phyloP scores from a whole-genome alignment of 1,140 invertebrate species.

The Drosophila arizonae region DNA sequence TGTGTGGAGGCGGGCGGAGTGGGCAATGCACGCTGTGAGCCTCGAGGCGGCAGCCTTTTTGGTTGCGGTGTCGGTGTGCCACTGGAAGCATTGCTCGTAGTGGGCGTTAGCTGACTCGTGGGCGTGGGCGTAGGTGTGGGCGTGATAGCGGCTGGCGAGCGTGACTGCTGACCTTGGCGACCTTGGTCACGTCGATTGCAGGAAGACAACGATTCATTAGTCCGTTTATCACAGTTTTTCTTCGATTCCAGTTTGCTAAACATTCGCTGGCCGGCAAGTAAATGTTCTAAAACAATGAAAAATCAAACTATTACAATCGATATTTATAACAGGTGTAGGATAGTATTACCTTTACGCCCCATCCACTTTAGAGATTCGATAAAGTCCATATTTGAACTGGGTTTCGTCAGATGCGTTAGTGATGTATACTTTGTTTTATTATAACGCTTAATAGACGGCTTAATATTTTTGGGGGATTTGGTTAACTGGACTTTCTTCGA shows the following conservation, averaged over 20 bases:
- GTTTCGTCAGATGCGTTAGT: conserved; percentile 17
- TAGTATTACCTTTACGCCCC: conserved; percentile 46
- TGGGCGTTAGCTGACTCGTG: conserved; percentile 51
- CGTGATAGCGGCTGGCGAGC: neutral
- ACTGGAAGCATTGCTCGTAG: conserved; percentile 63
- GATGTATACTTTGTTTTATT: conserved; percentile 17
- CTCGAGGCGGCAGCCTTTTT: conserved; percentile 4
- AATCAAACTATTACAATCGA: neutral
- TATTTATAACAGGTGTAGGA: neutral
- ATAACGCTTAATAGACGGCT: conserved; percentile 52
- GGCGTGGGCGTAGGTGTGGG: conserved; percentile 14
- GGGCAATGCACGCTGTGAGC: conserved; percentile 36
- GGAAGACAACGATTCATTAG: conserved; percentile 20
- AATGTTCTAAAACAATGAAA: conserved; percentile 43
- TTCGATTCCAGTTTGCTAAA: conserved; percentile 59
- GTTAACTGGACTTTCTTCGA: conserved; percentile 8
- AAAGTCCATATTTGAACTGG: conserved; percentile 37
- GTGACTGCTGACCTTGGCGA: neutral
- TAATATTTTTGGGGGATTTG: conserved; percentile 28
- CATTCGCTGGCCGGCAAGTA: conserved; percentile 56
- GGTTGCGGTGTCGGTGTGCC: conserved; percentile 46
- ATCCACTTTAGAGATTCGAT: conserved; percentile 43
- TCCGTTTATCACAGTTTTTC: conserved; percentile 44
- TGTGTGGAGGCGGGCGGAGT: conserved; percentile 65
- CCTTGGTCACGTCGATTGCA: conserved; percentile 4